phyloP scores from a whole-genome alignment of 1,140 invertebrate species.

The Hestina assimilis region DNA sequence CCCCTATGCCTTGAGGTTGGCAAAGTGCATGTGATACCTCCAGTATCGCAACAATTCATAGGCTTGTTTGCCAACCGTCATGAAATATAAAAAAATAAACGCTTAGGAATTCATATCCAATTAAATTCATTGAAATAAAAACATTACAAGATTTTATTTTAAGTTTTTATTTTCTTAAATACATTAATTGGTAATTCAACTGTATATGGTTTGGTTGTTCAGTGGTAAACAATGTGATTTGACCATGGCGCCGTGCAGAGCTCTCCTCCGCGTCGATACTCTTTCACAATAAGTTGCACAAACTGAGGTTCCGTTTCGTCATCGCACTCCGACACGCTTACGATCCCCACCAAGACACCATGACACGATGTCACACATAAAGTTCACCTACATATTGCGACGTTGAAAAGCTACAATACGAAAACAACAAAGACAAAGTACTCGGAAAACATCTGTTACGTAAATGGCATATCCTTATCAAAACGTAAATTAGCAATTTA shows the following conservation, averaged over 20 bases:
- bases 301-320: conserved; percentile 59
- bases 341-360: conserved; percentile 35
- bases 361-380: conserved; percentile 19
- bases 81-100: too few species aligned
- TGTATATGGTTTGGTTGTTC: background rate
- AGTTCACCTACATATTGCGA: background rate
- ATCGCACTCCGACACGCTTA: conserved; percentile 57
- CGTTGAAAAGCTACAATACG: background rate
- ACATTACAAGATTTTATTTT: too few species aligned
- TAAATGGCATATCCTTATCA: background rate
- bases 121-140: too few species aligned
- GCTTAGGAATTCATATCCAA: too few species aligned
- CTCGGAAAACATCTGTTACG: background rate
- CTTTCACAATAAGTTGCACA: conserved; percentile 69
- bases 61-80: too few species aligned
- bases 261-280: conserved; percentile 55
- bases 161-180: too few species aligned
- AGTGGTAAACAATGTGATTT: conserved; percentile 24
- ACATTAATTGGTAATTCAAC: background rate
- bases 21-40: too few species aligned
- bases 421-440: background rate
- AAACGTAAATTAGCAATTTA: too few species aligned
- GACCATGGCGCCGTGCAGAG: conserved; percentile 38
- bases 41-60: too few species aligned
- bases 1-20: too few species aligned